Evolutionary conservation across 2,888 invertebrate genomes (phyloP), one percentile per base, ranked within the genome.

Genomic region (Melanophora roralis): DNA sequence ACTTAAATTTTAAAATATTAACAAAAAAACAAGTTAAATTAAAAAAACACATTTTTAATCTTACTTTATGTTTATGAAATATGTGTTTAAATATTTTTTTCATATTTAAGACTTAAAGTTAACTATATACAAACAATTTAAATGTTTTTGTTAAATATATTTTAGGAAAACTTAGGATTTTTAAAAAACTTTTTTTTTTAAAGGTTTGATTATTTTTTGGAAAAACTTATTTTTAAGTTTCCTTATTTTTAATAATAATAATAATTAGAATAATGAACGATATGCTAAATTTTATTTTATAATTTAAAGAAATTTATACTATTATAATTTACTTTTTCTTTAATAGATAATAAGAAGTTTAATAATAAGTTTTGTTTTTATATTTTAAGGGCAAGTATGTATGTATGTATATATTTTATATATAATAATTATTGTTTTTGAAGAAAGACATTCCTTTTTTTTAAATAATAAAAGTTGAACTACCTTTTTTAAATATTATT

Each of bases 271-370:
- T 65, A 38, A 47, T 74, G 65, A 75, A 79, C 59, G 79, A 79
- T 79, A 79, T 79, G 79, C 75, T 75, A 69, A 53, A 72, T 43
- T 55, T 3, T 27, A 16, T 72, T 19, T 69, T 68, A 36, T 68
- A 67, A 55, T 49, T 81, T 80, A 75, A 75, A 79, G 75, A 80
- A 79, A 82, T 82, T 83, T 78, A 79, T 64, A 62, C 81, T 79
- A 76, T 79, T 82, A 81, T 60, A 55, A 55, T 81, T 81, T 78
- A 78, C 47, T 59, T 32, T 82, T 73, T 62, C 12, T 40, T 65
- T 21, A 53, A 64, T 51, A 53, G 14, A 32, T 49, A 59, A 64
- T 59, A 51, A 45, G 60, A 60, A 75, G 27, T 27, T 5, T 27
- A 27, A 27, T 40, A 16, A 14, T 59, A 43, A 5, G 43, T 36